Conservation (phyloP, 2,888 invertebrate genomes). For the Cerastoderma edule region DNA sequence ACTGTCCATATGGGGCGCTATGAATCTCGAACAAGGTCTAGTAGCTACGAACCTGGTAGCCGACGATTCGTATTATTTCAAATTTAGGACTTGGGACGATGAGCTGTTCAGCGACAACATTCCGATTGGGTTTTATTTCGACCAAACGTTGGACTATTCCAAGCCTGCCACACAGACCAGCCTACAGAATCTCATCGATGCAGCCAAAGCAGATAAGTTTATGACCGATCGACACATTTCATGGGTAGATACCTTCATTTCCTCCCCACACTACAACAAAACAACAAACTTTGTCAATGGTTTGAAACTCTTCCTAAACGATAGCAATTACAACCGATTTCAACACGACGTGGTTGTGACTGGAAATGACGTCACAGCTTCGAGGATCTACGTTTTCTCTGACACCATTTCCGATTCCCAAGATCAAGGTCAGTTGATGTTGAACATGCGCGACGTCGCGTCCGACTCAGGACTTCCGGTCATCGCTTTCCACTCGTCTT, state of each 20-base stretch:
- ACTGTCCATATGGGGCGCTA: conserved; percentile 68
- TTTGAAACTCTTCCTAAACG: conserved; percentile 21
- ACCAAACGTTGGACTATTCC: conserved; percentile 1
- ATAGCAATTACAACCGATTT: conserved; percentile 22
- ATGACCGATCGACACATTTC: conserved; percentile 2
- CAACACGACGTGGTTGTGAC: conserved; percentile 45
- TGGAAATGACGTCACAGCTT: conserved; percentile 27
- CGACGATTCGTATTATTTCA: conserved; percentile 66
- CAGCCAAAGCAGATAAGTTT: background rate
- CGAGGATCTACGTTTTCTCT: conserved; percentile 92
- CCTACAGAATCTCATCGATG: background rate
- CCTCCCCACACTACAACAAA: background rate
- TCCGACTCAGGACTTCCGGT: conserved; percentile 61
- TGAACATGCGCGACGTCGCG: conserved; percentile 69
- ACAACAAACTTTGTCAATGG: conserved; percentile 3
- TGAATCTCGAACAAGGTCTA: conserved; percentile 67
- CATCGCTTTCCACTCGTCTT: conserved; percentile 69
- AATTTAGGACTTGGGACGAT: conserved; percentile 49
- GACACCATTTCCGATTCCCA: conserved; percentile 94
- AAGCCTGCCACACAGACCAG: background rate
- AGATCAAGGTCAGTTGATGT: conserved; percentile 71
- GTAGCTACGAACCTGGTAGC: conserved; percentile 65
- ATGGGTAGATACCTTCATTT: conserved; percentile 1
- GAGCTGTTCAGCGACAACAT: conserved; percentile 44
- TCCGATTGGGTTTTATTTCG: conserved; percentile 4